phyloP scores from a whole-genome alignment of 2,797 vertebrate species.

The Benthosema pterotum region DNA sequence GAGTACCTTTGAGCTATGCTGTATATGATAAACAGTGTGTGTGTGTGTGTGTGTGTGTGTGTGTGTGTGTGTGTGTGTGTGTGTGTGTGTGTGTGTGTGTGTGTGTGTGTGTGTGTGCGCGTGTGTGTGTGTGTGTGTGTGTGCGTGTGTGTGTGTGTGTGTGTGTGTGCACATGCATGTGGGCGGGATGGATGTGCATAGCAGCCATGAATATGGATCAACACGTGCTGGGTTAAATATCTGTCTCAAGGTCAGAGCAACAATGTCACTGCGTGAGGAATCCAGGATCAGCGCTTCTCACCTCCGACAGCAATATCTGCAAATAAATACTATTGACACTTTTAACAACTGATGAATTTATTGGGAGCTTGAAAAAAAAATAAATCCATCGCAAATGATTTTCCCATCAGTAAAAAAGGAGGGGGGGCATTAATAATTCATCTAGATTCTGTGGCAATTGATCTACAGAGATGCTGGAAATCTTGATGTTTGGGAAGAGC shows the following conservation, averaged over 20 bases:
- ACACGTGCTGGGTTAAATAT: slow-evolving; percentile 57
- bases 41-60: too few relatives aligned
- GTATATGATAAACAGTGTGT: too few relatives aligned
- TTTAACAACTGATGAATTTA: slow-evolving; percentile 77
- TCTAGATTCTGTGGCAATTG: slow-evolving; percentile 71
- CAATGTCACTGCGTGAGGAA: slow-evolving; percentile 49
- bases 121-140: background rate
- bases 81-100: too few relatives aligned
- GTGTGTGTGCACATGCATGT: too few relatives aligned
- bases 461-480: slow-evolving; percentile 56
- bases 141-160: too few relatives aligned
- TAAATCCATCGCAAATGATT: slow-evolving; percentile 78
- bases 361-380: slow-evolving; percentile 57
- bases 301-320: slow-evolving; percentile 48
- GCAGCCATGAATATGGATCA: slow-evolving; percentile 63
- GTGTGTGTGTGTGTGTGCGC: too few relatives aligned
- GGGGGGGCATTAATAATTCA: slow-evolving; percentile 80
- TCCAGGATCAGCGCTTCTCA: slow-evolving; percentile 53
- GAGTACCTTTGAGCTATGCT: too few relatives aligned
- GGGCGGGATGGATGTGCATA: slow-evolving; percentile 20
- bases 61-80: too few relatives aligned
- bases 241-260: slow-evolving; percentile 63
- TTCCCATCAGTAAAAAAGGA: slow-evolving; percentile 74
- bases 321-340: slow-evolving; percentile 74
- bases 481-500: slow-evolving; percentile 41